phyloP scores from a whole-genome alignment of 1,140 invertebrate species.

The Drosophila ogumai region DNA sequence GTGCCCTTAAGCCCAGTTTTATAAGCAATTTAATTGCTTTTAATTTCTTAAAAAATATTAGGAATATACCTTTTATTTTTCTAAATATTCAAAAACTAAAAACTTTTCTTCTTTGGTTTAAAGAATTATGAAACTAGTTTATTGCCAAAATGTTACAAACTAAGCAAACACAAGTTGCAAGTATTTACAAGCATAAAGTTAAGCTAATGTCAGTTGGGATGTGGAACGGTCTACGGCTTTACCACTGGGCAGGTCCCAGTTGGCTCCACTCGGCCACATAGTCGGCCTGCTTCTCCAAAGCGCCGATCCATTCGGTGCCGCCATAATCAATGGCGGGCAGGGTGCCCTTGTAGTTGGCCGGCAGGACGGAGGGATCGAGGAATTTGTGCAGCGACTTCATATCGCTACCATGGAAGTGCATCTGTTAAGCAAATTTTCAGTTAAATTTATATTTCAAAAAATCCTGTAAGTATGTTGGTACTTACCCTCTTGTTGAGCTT shows the following conservation, averaged over 20 bases:
- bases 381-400: constrained; percentile 91
- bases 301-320: constrained; percentile 90
- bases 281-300: constrained; percentile 87
- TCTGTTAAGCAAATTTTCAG: constrained; percentile 85
- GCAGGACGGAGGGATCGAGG: constrained; percentile 89
- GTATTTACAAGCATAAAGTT: constrained; percentile 64
- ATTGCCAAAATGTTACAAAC: constrained; percentile 66
- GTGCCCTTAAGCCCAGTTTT: neutral
- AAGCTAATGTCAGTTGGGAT: constrained; percentile 47
- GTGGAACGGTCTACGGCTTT: constrained; percentile 7
- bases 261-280: constrained; percentile 89
- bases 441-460: neutral
- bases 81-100: neutral
- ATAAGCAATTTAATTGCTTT: neutral
- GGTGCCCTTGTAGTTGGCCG: constrained; percentile 89
- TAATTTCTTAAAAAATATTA: neutral
- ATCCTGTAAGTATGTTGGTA: neutral
- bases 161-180: constrained; percentile 67
- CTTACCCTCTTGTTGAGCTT: constrained; percentile 92
- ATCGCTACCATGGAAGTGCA: constrained; percentile 92
- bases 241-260: constrained; percentile 87
- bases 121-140: constrained; percentile 70
- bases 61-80: neutral
- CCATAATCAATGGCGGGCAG: constrained; percentile 91
- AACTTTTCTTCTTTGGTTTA: constrained; percentile 15